Evolutionary conservation across 2,888 invertebrate species (phyloP), one percentile per base, ranked within the genome.

Genomic region (Andrena trimmerana): DNA sequence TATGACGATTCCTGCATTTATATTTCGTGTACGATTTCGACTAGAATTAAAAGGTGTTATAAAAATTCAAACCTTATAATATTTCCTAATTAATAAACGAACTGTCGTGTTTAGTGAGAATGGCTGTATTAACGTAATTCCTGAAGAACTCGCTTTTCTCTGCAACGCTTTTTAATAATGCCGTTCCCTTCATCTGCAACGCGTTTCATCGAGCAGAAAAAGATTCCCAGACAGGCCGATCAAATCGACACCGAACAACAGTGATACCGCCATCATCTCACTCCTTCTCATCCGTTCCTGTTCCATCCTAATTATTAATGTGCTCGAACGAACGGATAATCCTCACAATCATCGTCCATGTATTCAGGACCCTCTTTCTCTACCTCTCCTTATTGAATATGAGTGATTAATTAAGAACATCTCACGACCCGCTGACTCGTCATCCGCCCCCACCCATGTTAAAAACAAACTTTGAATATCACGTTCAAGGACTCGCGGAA

Each of bases 381-480:
- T 71, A 72, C 78, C 85, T 84, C 85, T 90, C 88, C 86, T 91
- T 90, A 91, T 91, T 90, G 89, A 90, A 89, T 88, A 88, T 86
- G 88, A 90, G 90, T 90, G 90, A 90, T 90, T 90, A 91, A 90
- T 90, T 91, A 90, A 88, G 88, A 89, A 86, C 89, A 90, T 86
- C 87, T 88, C 86, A 84, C 88, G 84, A 88, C 86, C 87, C 70
- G 88, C 85, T 85, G 81, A 79, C 82, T 82, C 83, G 81, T 85
- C 86, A 71, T 86, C 84, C 84, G 80, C 52, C 65, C 81, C 62
- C 67, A 60, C 79, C 78, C 20, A 62, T 24, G 42, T 73, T 74
- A 69, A 85, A 89, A 88, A 88, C 83, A 89, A 89, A 88, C 85
- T 84, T 70, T 70, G 74, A 72, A 87, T 63, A 75, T 69, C 68